A percentile compares a stretch with the other conserved stretches of the same genome.
Conservation (phyloP, 30 jellyfish, hydroid and myxozoan species). For the Aurelia aurita complex sp. Pacific region DNA sequence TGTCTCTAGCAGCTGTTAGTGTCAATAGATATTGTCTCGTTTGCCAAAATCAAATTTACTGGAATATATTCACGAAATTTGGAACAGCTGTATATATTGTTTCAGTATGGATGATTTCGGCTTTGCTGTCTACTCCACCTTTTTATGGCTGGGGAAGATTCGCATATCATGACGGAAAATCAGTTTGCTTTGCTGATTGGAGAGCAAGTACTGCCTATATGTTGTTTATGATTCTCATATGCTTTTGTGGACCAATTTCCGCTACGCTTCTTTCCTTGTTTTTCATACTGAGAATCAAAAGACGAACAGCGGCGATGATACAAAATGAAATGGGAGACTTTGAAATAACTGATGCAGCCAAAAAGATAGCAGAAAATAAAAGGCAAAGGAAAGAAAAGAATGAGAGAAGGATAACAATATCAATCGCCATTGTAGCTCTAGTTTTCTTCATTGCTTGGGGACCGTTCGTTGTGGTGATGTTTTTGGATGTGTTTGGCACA, state of each 20-base stretch:
- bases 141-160: constrained; percentile 70
- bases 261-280: constrained; percentile 56
- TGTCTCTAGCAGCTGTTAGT: constrained; percentile 74
- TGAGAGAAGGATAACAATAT: not conserved
- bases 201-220: constrained; percentile 43
- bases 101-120: constrained; percentile 51
- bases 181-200: constrained; percentile 78
- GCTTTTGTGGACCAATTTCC: constrained; percentile 79
- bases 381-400: no score
- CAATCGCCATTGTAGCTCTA: constrained; percentile 19
- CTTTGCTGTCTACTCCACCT: constrained; percentile 61
- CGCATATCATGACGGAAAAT: constrained; percentile 34
- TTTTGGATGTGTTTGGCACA: constrained; percentile 15
- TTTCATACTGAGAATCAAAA: constrained; percentile 22
- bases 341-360: no score
- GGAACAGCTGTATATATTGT: constrained; percentile 34
- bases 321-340: not conserved
- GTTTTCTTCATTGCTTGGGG: constrained; percentile 64
- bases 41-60: constrained; percentile 36
- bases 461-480: constrained; percentile 63
- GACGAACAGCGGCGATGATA: not conserved
- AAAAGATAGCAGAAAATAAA: no score
- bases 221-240: constrained; percentile 65
- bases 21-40: constrained; percentile 61
- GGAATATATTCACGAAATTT: constrained; percentile 18